Conservation (phyloP, 2,113 vertebrate species). For the Phoenicopterus ruber region DNA sequence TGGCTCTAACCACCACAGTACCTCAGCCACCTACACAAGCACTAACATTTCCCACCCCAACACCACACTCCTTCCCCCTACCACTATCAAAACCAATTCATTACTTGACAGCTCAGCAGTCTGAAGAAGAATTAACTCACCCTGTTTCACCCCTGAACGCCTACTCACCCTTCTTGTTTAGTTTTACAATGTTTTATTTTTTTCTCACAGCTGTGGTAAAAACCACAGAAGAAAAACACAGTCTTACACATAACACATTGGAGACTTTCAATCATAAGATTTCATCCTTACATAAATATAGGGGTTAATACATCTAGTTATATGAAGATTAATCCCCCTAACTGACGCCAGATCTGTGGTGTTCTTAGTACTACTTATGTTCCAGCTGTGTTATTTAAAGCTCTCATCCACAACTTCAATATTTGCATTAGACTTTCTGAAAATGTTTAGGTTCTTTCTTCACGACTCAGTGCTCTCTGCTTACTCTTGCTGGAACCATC, state of each 20-base stretch:
- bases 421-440: neutral
- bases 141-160: neutral
- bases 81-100: neutral
- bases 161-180: neutral
- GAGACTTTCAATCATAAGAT: neutral
- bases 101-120: neutral
- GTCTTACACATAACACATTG: neutral
- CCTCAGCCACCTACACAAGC: neutral
- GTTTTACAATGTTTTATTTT: neutral
- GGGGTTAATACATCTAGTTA: neutral
- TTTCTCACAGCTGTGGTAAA: neutral
- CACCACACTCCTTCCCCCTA: neutral
- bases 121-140: neutral
- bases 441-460: neutral
- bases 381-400: constrained; percentile 3
- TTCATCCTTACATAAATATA: neutral
- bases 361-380: neutral
- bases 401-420: neutral
- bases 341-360: neutral
- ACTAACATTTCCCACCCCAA: neutral
- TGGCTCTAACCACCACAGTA: neutral
- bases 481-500: neutral
- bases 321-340: neutral
- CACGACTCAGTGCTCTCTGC: neutral
- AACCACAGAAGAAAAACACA: neutral